These are phyloP conservation scores for Neotoma lepida DNA, from an alignment of 2,113 vertebrate species.

Conservation along the genomic window DNA sequence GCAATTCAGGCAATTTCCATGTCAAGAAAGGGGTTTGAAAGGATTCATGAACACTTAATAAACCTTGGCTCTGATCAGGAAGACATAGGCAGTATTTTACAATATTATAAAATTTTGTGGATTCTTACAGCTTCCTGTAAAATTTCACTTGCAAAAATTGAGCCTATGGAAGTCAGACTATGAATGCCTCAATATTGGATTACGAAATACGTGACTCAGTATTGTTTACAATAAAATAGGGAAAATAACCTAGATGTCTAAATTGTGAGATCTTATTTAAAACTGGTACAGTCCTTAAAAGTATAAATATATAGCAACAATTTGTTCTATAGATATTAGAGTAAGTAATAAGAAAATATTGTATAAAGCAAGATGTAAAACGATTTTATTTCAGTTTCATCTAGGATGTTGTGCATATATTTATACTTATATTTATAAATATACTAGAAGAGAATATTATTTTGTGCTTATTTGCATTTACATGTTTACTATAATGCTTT, in stretches of 20 bases:
- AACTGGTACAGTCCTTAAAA: neutral
- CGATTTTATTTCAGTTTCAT: slow-evolving; percentile 40
- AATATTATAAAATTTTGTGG: neutral
- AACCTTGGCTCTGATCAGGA: slow-evolving; percentile 9
- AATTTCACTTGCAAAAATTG: slow-evolving; percentile 27
- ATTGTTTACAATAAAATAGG: slow-evolving; percentile 14
- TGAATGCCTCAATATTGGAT: neutral
- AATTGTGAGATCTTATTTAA: slow-evolving; percentile 8
- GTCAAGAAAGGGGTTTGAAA: slow-evolving; percentile 57
- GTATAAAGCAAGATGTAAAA: neutral
- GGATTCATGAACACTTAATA: slow-evolving; percentile 27
- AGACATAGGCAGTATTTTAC: slow-evolving; percentile 37
- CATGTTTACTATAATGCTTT: neutral
- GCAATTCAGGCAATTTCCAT: slow-evolving; percentile 58
- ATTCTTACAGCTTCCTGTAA: slow-evolving; percentile 42
- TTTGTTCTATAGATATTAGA: neutral
- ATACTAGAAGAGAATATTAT: neutral
- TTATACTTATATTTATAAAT: neutral
- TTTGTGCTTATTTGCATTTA: slow-evolving; percentile 7
- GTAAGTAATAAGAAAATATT: neutral
- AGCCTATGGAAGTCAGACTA: slow-evolving; percentile 17
- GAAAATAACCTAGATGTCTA: slow-evolving; percentile 18
- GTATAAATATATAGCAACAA: neutral
- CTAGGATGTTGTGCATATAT: neutral
- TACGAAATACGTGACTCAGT: neutral